Conservation (phyloP, 1,140 invertebrate genomes). For the Probaryconus sp. region DNA sequence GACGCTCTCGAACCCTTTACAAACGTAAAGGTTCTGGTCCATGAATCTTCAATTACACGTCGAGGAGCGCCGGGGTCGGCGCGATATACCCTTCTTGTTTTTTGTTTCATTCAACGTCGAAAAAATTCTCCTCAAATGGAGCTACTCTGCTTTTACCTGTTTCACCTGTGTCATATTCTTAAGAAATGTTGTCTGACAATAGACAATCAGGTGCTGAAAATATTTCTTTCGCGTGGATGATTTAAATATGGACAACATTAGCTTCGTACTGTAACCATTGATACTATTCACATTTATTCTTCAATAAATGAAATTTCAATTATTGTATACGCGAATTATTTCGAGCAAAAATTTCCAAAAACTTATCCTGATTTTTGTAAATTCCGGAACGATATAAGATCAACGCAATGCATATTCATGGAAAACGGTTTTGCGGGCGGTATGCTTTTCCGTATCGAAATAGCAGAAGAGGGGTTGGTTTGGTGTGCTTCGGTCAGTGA, state of each 20-base stretch:
- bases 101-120: slow-evolving; percentile 18
- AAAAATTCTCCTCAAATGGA: slow-evolving; percentile 67
- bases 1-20: slow-evolving; percentile 44
- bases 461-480: slow-evolving; percentile 11
- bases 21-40: slow-evolving; percentile 60
- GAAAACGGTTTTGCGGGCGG: slow-evolving; percentile 29
- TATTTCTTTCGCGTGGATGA: slow-evolving; percentile 8
- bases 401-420: slow-evolving; percentile 42
- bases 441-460: slow-evolving; percentile 43
- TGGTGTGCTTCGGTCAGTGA: slow-evolving; percentile 60
- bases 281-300: no score
- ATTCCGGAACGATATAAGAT: slow-evolving; percentile 36
- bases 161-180: slow-evolving; percentile 63
- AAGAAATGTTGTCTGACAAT: slow-evolving; percentile 33
- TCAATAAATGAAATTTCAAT: no score
- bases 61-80: slow-evolving; percentile 39
- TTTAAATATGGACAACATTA: no score
- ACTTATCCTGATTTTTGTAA: no score
- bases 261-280: no score
- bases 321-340: no score
- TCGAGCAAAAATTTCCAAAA: no score
- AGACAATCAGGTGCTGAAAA: slow-evolving; percentile 18
- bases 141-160: slow-evolving; percentile 70
- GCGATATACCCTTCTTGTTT: slow-evolving; percentile 56
- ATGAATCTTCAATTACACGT: slow-evolving; percentile 68